Evolutionary conservation across 1,140 invertebrate species (phyloP), one percentile per base, ranked within the genome.

Genomic region (Coptotermes formosanus): DNA sequence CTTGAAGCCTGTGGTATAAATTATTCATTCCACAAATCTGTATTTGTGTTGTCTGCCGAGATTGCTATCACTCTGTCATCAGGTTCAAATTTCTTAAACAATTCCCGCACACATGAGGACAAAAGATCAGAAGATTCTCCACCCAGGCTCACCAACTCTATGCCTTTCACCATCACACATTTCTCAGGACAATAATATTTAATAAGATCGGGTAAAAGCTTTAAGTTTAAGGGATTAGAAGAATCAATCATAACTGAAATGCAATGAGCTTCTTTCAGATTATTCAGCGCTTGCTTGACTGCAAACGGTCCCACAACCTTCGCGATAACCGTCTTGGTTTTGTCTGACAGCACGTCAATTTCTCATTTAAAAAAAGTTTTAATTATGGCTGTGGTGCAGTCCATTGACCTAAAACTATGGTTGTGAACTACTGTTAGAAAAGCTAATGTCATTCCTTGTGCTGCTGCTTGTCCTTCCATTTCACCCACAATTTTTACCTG

Each of bases 11-110:
- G 38, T 38, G 38, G 38, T 38, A 38, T 4, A 38, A 38, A 38
- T 38, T 38, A 38, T 38, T 38, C 38, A 38, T 38, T 87, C 87
- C 87, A 89, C 30, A 89, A 90, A 85, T 90, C 90, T 19, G 88
- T 88, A 84, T 90, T 90, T 3, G 87, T 88, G 84, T 90, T 90
- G 83, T 90, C 90, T 75, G 86, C 90, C 81, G 87, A 88, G 82
- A 88, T 88, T 75, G 87, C 87, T 85, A 89, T 87, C 83, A 89
- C 32, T 89, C 90, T 90, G 55, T 88, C 64, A 64, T 85, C 48
- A 23, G 88, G 83, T 86, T 88, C 48, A 38, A 85, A 85, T 86
- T 85, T 81, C 86, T 87, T 85, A 48, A 87, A 82, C 12, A 87
- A 59, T 16, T 85, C 48, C 32, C 85, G 25, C 43, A 87, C 83